These are phyloP conservation scores for Styela plicata DNA, from an alignment of 23 tunicate genomes.

Conservation along the genomic window DNA sequence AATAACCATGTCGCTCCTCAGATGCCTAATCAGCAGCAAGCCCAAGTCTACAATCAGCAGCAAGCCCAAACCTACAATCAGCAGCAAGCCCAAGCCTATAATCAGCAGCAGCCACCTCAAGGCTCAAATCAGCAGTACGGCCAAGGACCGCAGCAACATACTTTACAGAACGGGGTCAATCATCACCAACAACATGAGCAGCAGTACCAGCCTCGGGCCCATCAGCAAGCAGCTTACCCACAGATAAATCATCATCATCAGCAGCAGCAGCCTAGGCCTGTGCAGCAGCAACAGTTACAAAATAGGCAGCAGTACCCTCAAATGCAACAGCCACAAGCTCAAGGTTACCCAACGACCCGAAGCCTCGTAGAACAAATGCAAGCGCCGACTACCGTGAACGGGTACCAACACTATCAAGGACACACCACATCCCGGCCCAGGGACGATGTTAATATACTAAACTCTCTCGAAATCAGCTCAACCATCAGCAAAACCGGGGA, in stretches of 20 bases:
- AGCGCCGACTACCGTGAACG: background rate
- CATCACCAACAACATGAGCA: background rate
- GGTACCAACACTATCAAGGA: background rate
- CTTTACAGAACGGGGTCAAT: background rate
- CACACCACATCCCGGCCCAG: background rate
- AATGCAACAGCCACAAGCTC: background rate
- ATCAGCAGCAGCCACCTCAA: background rate
- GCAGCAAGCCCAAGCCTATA: background rate
- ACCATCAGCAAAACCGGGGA: background rate
- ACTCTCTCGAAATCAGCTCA: constrained; percentile 25
- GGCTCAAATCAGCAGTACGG: background rate
- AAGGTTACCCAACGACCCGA: background rate
- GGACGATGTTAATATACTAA: background rate
- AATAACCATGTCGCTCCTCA: background rate
- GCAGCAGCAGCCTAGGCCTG: background rate
- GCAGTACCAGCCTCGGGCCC: background rate
- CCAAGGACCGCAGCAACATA: background rate
- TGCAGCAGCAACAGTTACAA: background rate
- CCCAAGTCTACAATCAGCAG: background rate
- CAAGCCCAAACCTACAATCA: background rate
- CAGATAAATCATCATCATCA: background rate
- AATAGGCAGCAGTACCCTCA: background rate
- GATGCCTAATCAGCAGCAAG: background rate
- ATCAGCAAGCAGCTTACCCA: background rate
- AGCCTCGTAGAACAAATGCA: constrained; percentile 15